Evolutionary conservation across 2,797 vertebrate species (phyloP).

Genomic region (Darevskia mixta): DNA sequence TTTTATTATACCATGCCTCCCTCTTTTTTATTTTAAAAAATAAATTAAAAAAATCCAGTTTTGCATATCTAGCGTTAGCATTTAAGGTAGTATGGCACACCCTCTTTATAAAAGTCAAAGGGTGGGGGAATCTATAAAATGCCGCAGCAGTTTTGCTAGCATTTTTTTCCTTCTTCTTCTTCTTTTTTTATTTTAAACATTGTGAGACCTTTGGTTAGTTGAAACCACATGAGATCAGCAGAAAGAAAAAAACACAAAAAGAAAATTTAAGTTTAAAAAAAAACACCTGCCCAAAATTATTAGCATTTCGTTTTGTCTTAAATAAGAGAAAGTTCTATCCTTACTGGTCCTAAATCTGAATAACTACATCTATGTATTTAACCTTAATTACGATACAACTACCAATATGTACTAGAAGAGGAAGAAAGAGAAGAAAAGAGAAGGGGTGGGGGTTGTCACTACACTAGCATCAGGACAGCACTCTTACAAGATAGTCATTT

Average conservation of each 20-base stretch:
- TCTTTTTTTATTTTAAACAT: conserved; percentile 73
- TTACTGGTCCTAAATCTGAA: conserved; percentile 98
- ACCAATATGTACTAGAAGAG: conserved; percentile 93
- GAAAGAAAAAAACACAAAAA: conserved; percentile 77
- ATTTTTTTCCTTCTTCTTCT: conserved; percentile 68
- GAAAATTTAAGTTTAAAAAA: conserved; percentile 58
- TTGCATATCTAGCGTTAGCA: conserved; percentile 99
- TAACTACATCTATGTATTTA: conserved; percentile 92
- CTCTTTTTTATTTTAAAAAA: conserved; percentile 86
- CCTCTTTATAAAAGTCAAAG: conserved; percentile 90
- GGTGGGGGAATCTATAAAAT: conserved; percentile 89
- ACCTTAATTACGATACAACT: conserved; percentile 95
- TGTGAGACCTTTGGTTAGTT: conserved; percentile 99
- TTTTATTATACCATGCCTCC: conserved; percentile 93
- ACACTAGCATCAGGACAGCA: conserved; percentile 95
- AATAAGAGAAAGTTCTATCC: conserved; percentile 97
- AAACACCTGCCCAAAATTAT: conserved; percentile 86
- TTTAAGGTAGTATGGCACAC: conserved; percentile 99
- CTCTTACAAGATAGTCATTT: conserved; percentile 91
- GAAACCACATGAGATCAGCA: conserved; percentile 96
- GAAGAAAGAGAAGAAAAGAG: conserved; percentile 72
- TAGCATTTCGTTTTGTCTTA: conserved; percentile 83
- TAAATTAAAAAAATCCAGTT: conserved; percentile 91
- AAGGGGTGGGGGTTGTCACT: conserved; percentile 83
- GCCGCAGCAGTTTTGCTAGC: conserved; percentile 88